Base-by-base conservation (phyloP, 1,140 invertebrate genomes). In the Cepaea nemoralis region DNA sequence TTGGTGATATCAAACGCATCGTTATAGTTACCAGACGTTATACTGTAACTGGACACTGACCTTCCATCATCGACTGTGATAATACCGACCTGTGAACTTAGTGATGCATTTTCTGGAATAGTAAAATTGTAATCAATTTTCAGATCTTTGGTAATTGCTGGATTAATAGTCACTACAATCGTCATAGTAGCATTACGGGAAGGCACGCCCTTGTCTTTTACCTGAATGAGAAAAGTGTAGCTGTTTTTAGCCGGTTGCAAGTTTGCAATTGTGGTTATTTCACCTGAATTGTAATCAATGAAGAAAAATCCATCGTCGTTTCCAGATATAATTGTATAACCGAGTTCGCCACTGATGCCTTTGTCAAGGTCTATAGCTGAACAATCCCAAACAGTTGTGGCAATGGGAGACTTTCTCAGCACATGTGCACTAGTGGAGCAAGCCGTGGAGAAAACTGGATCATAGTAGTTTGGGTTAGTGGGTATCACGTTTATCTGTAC, bases 251-350 rank as follows among this genome's bases (percentile, higher is more conserved):
- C 78, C 0, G 39, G 2, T 16, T 39, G 22, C 31, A 80, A 8
- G 0, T 31, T 37, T 12, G 78, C 27, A 1, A 48, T 42, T 22
- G 81, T 77, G 0, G 19, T 22, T 27, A 76, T 50, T 1, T 27
- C 1, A 27, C 74, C 74, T 8, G 40, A 40, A 1, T 6, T 42
- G 16, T 45, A 1, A 42, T 70, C 27, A 0, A 69, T 50, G 27
- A 67, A 1, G n/a, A 70, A 77, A 22, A 70, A 50, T 0, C 81
- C 74, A 37, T 82, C 73, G 35, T 31, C n/a, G 63, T 82, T 70
- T 31, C 81, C 74, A 0, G 63, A 37, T 8, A 37, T 22, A 31
- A 70, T 70, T n/a, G 1, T 48, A 24, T 63, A 35, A 0, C 0
- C 27, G 3, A 76, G 10, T 50, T 76, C 10, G n/a, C 37, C 74